Conservation (phyloP, 1,140 invertebrate species). For the Zaprionus inermis region DNA sequence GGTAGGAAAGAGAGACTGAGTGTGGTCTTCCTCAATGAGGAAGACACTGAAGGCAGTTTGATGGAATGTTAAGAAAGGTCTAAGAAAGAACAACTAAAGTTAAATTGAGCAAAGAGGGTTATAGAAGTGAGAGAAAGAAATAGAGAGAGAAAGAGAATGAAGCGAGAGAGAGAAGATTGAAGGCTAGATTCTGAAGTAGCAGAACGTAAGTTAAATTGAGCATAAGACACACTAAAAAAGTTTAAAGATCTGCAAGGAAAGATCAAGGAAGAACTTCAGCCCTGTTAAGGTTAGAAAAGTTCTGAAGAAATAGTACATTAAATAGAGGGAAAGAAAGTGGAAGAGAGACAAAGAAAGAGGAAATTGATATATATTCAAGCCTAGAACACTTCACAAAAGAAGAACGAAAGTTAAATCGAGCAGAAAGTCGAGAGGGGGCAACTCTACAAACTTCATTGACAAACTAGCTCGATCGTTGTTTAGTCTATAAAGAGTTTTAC, state of each 20-base stretch:
- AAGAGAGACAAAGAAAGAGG: background rate
- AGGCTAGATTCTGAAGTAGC: background rate
- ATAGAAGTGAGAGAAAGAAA: background rate
- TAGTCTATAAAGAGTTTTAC: background rate
- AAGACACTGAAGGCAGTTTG: background rate
- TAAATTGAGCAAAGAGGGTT: background rate
- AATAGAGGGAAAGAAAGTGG: background rate
- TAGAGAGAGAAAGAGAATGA: background rate
- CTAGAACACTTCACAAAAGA: background rate
- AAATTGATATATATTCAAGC: background rate
- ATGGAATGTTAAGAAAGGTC: background rate
- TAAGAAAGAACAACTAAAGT: background rate
- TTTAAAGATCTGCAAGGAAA: background rate
- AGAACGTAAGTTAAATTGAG: background rate
- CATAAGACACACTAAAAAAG: background rate
- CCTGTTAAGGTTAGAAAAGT: background rate
- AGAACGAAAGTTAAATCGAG: background rate
- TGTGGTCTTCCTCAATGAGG: background rate
- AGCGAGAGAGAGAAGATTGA: background rate
- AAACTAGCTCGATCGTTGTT: background rate
- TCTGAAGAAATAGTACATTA: background rate
- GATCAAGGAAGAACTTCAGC: background rate
- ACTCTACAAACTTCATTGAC: conserved; percentile 1
- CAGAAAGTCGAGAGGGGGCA: too few species aligned
- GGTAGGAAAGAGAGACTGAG: too few species aligned